These are phyloP conservation scores for Limnephilus auricula DNA, from an alignment of 2,888 invertebrate genomes.

Conservation along the genomic window DNA sequence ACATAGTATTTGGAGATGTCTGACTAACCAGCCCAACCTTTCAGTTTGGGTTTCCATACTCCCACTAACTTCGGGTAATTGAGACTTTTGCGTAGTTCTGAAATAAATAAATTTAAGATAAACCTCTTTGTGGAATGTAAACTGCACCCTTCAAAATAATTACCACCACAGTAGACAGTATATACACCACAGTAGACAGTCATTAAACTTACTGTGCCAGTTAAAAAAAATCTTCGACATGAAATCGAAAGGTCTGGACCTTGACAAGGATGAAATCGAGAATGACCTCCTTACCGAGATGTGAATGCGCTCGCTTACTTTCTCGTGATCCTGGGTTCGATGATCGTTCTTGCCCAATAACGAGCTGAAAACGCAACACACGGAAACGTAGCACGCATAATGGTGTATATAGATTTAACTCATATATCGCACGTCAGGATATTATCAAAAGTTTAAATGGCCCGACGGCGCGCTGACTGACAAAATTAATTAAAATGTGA, in stretches of 20 bases:
- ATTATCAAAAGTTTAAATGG: neutral
- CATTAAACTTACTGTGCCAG: neutral
- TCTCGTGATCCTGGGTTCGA: neutral
- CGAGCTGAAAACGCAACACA: neutral
- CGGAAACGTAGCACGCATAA: neutral
- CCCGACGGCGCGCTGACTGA: neutral
- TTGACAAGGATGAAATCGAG: conserved; percentile 7
- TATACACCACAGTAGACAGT: no score
- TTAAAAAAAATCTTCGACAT: neutral
- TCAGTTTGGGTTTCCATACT: no score
- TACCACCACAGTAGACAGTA: neutral
- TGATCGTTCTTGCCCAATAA: neutral
- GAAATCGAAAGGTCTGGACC: neutral
- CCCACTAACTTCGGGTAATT: no score
- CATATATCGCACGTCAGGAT: neutral
- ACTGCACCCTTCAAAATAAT: neutral
- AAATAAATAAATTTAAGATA: no score
- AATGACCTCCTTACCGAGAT: conserved; percentile 4
- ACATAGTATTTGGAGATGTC: no score
- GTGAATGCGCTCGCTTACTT: conserved; percentile 12
- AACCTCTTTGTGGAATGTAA: neutral
- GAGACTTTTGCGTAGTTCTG: no score
- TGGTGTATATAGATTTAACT: neutral
- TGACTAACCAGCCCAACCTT: no score
- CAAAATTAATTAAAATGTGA: neutral